Base-by-base conservation (phyloP, 2,113 vertebrate genomes). In the Dicerorhinus sumatrensis region DNA sequence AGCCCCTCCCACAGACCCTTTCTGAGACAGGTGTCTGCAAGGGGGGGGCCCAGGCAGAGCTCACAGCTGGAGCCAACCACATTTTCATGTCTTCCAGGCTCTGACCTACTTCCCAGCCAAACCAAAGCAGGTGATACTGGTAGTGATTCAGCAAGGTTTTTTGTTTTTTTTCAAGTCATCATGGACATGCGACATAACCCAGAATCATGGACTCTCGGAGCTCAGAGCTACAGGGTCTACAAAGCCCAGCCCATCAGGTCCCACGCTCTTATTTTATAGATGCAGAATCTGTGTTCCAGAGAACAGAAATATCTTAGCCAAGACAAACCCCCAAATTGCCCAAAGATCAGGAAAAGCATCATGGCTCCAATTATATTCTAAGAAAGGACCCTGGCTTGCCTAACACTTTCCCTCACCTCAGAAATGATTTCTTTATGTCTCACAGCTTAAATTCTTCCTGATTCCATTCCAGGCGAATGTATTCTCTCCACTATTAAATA, bases 41-140 rank as follows among this genome's bases (percentile, higher is more conserved):
- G 60, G 82, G 65, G 82, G 65, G 60, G 51, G 46, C 79, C 54
- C 17, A 46, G 29, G 76, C 91, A 93, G 80, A 85, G 63, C 91
- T 83, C 92, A 54, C 97, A 89, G 82, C 81, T 86, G 89, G n/a
- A 96, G 67, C 42, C 92, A 85, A 91, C 93, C 94, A 93, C 96
- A 93, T 88, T 86, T 60, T 83, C 63, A 5, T 36, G 77, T 92
- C 73, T 90, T 91, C 85, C 77, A 69, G 81, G 79, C 58, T 83
- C 65, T 97, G 98, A 97, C 97, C 98, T 97, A 98, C 79, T 97
- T 98, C 96, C 97, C 93, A 97, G 96, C 16, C 70, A 84, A 31
- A 76, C 89, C 25, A 48, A 90, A 91, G 91, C 92, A 96, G 97
- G 54, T 96, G 96, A 94, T 17, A 7, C 60, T 33, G 63, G 25